Evolutionary conservation across 2,113 vertebrate genomes (phyloP).

Genomic region (Cyprinodon brontotheroides): DNA sequence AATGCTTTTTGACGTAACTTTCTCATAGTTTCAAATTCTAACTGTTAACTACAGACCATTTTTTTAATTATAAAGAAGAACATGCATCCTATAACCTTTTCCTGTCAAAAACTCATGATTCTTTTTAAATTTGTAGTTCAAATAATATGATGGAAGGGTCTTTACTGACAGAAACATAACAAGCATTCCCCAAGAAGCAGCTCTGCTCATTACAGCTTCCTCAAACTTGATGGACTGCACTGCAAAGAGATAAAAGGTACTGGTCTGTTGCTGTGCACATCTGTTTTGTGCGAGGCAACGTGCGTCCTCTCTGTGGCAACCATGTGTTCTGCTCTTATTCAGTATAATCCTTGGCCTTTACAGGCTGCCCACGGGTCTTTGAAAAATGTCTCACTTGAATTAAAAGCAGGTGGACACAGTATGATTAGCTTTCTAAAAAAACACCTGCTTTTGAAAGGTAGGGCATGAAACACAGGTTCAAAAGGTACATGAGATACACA

Average conservation of each 20-base stretch:
- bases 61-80: slow-evolving; percentile 24
- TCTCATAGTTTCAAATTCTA: slow-evolving; percentile 14
- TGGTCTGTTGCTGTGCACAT: slow-evolving; percentile 9
- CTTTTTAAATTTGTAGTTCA: slow-evolving; percentile 23
- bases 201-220: slow-evolving; percentile 31
- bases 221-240: slow-evolving; percentile 24
- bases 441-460: slow-evolving; percentile 61
- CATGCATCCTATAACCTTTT: slow-evolving; percentile 21
- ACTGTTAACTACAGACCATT: slow-evolving; percentile 21
- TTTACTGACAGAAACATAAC: slow-evolving; percentile 44
- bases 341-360: slow-evolving; percentile 61
- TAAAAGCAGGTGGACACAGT: slow-evolving; percentile 70
- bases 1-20: slow-evolving; percentile 16
- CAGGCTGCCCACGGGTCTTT: slow-evolving; percentile 61
- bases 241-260: slow-evolving; percentile 19
- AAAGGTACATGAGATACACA: neutral
- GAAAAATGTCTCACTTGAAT: slow-evolving; percentile 56
- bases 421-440: slow-evolving; percentile 74
- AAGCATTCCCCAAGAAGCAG: slow-evolving; percentile 40
- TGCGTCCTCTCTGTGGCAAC: slow-evolving; percentile 26
- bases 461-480: neutral
- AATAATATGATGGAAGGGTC: slow-evolving; percentile 23
- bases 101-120: slow-evolving; percentile 12
- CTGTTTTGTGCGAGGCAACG: slow-evolving; percentile 1
- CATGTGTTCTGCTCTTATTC: slow-evolving; percentile 64